Evolutionary conservation across 1,140 invertebrate species (phyloP).

Genomic region (Atta cephalotes): DNA sequence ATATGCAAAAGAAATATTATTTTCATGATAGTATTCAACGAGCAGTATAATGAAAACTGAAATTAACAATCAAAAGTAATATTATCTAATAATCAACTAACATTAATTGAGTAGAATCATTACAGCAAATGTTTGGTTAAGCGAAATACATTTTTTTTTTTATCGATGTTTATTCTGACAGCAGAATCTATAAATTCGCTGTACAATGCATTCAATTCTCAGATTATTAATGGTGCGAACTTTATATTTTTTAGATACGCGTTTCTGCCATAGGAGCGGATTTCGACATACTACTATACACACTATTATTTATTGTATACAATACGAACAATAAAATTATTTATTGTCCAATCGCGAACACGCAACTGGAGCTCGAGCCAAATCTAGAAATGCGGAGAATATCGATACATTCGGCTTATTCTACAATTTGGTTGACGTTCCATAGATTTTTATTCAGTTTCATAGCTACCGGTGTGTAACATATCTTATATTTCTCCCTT

Average conservation of each 20-base stretch:
- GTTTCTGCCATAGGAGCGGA: not conserved
- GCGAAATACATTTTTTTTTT: constrained; percentile 1
- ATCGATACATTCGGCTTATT: constrained; percentile 16
- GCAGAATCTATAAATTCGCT: constrained; percentile 28
- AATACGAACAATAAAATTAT: constrained; percentile 42
- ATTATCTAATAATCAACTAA: constrained; percentile 12
- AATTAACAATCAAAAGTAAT: not conserved
- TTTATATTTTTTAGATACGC: constrained; percentile 51
- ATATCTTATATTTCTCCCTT: constrained; percentile 27
- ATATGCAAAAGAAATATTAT: not conserved
- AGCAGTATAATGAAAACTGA: not conserved
- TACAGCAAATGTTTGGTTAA: not conserved
- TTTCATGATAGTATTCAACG: not conserved
- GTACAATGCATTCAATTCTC: constrained; percentile 36
- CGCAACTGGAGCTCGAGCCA: constrained; percentile 17
- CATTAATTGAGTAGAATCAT: constrained; percentile 12
- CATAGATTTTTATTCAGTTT: constrained; percentile 38
- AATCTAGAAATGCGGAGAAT: constrained; percentile 7
- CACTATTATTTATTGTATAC: constrained; percentile 45
- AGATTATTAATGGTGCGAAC: constrained; percentile 42
- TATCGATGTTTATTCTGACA: constrained; percentile 4
- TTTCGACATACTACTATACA: constrained; percentile 33
- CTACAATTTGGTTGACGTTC: constrained; percentile 19
- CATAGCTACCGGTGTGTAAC: not conserved
- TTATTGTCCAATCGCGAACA: constrained; percentile 39